Evolutionary conservation across 2,113 vertebrate genomes (phyloP).

Genomic region (Spheniscus mendiculus): DNA sequence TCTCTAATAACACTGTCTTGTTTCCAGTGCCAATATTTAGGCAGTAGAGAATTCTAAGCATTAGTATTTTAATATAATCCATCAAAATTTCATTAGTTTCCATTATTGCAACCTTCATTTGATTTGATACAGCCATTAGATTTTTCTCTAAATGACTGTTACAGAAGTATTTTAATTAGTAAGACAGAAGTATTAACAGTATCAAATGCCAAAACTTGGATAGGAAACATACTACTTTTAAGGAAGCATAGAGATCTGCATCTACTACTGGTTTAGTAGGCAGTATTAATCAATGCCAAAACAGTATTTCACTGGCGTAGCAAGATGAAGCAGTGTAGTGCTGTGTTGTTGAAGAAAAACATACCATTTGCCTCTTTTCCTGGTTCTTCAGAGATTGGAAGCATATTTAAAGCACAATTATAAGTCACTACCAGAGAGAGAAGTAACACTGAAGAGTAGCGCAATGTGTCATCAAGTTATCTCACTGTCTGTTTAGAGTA

Average conservation of each 20-base stretch:
- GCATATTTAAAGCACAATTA: neutral
- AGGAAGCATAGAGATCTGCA: neutral
- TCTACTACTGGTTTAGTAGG: neutral
- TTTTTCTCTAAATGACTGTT: neutral
- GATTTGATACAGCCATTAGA: neutral
- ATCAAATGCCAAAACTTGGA: neutral
- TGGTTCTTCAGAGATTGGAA: neutral
- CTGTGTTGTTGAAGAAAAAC: neutral
- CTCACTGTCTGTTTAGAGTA: neutral
- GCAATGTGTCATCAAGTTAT: neutral
- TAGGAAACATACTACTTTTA: neutral
- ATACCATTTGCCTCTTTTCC: neutral
- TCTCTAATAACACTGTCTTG: neutral
- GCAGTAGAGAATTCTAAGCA: neutral
- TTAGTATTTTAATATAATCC: neutral
- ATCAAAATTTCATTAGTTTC: neutral
- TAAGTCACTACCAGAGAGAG: neutral
- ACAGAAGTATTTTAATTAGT: neutral
- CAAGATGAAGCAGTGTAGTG: neutral
- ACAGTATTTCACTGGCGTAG: neutral
- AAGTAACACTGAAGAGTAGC: neutral
- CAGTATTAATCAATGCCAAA: neutral
- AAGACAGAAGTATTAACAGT: neutral
- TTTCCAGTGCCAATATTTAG: neutral
- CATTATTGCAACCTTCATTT: neutral